phyloP scores from a whole-genome alignment of 2,113 vertebrate genomes.

The Callorhinus ursinus region DNA sequence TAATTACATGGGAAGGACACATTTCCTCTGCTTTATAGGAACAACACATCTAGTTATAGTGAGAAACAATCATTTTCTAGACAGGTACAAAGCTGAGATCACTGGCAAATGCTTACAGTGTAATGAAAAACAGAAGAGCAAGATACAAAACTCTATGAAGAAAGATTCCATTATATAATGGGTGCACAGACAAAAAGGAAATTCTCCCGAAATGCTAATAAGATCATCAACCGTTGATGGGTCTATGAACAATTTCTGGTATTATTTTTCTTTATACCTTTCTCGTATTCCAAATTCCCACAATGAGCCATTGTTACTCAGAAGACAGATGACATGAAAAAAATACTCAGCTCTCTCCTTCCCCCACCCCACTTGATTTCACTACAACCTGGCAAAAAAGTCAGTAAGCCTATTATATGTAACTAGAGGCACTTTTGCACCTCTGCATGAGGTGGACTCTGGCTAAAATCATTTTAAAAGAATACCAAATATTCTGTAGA shows the following conservation, averaged over 20 bases:
- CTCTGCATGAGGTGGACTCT: not conserved
- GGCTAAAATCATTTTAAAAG: not conserved
- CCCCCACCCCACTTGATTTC: not conserved
- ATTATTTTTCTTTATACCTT: constrained; percentile 1
- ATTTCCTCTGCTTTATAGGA: not conserved
- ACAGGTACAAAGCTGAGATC: not conserved
- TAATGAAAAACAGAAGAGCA: not conserved
- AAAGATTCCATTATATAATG: not conserved
- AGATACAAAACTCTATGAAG: not conserved
- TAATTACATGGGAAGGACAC: not conserved
- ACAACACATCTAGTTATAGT: not conserved
- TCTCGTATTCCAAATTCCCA: not conserved
- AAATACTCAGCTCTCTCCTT: not conserved
- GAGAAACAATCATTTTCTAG: not conserved
- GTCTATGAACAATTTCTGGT: not conserved
- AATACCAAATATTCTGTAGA: not conserved
- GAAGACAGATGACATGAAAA: not conserved
- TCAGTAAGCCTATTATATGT: not conserved
- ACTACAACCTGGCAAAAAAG: not conserved
- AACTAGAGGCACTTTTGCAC: not conserved
- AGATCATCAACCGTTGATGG: not conserved
- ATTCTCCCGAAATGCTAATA: not conserved
- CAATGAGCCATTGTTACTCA: not conserved
- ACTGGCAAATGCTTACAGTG: not conserved
- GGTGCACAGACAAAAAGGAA: not conserved